Conservation (phyloP, 2,113 vertebrate genomes). For the Corythaeola cristata region DNA sequence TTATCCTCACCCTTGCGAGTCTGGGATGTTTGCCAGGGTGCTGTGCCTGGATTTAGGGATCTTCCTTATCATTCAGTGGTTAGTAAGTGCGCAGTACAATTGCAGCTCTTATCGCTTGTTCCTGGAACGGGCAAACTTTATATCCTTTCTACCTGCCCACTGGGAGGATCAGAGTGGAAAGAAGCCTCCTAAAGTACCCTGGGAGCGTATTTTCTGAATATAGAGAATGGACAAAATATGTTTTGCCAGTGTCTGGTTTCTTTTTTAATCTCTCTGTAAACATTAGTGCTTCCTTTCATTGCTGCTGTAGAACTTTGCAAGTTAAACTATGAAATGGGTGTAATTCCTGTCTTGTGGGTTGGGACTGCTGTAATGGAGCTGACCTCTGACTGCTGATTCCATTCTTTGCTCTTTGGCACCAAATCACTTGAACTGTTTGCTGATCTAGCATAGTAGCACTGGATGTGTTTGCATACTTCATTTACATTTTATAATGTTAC, state of each 20-base stretch:
- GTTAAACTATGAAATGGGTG: not conserved
- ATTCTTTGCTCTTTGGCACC: not conserved
- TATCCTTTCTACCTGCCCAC: not conserved
- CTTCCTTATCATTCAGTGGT: not conserved
- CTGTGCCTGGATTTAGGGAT: not conserved
- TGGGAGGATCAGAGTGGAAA: not conserved
- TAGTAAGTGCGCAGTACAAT: not conserved
- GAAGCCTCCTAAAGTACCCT: not conserved
- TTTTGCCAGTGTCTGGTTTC: not conserved
- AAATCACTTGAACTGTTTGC: not conserved
- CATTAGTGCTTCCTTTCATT: not conserved
- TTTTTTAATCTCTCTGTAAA: not conserved
- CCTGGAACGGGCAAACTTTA: not conserved
- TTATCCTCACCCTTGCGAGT: not conserved
- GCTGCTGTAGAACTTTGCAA: not conserved
- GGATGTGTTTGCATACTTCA: conserved; percentile 1
- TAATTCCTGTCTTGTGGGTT: not conserved
- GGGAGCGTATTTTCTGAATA: not conserved
- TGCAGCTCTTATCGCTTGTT: not conserved
- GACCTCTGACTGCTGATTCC: conserved; percentile 13
- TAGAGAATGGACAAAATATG: not conserved
- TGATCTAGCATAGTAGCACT: not conserved
- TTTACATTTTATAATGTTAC: not conserved
- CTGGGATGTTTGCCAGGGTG: not conserved
- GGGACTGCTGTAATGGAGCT: not conserved